Conservation (phyloP, 2,113 vertebrate species). For the Pheucticus melanocephalus region DNA sequence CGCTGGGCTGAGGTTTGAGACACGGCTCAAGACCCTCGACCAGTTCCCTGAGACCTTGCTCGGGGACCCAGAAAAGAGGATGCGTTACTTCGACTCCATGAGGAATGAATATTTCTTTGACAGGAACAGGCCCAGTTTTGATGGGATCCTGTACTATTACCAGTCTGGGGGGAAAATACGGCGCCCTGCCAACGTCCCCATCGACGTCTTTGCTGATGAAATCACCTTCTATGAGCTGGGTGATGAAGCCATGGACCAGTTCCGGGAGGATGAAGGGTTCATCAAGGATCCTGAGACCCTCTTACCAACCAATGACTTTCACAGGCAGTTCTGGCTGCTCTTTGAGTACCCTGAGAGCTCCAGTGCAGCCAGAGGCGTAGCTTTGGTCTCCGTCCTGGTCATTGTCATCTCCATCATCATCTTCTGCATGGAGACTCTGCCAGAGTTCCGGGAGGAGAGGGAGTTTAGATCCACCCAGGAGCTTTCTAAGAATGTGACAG, state of each 20-base stretch:
- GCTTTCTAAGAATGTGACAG: conserved; percentile 53
- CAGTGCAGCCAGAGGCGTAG: conserved; percentile 87
- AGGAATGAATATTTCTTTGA: conserved; percentile 98
- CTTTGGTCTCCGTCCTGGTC: conserved; percentile 89
- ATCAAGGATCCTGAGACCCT: conserved; percentile 88
- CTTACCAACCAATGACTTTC: conserved; percentile 86
- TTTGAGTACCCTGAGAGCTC: conserved; percentile 97
- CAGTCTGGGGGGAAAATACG: conserved; percentile 94
- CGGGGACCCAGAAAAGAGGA: conserved; percentile 87
- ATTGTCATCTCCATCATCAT: conserved; percentile 96
- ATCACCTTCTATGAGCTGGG: conserved; percentile 94
- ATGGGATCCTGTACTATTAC: conserved; percentile 96
- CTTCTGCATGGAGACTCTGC: conserved; percentile 95
- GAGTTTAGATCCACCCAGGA: conserved; percentile 63
- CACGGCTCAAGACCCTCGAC: conserved; percentile 86
- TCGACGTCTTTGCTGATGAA: conserved; percentile 92
- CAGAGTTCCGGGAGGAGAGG: conserved; percentile 89
- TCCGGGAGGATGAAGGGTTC: conserved; percentile 95
- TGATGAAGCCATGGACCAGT: conserved; percentile 90
- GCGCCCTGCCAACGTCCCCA: conserved; percentile 90
- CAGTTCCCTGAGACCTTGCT: conserved; percentile 93
- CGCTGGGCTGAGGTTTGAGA: conserved; percentile 92
- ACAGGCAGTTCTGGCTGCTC: conserved; percentile 93
- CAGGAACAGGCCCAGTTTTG: conserved; percentile 93
- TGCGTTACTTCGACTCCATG: conserved; percentile 96